These are phyloP conservation scores for Elegia similella DNA, from an alignment of 2,888 invertebrate species.

Conservation along the genomic window DNA sequence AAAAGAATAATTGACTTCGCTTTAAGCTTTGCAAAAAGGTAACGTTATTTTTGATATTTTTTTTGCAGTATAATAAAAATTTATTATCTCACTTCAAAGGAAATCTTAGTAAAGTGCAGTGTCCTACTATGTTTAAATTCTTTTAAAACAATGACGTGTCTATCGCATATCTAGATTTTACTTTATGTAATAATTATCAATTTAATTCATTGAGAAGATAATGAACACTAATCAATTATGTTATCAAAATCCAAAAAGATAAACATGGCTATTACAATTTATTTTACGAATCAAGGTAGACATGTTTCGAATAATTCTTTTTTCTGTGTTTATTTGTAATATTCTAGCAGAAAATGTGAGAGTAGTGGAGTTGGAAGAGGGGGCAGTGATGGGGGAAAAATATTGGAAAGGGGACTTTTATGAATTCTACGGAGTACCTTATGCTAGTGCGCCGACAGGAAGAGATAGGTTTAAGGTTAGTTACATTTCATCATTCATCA, in stretches of 20 bases:
- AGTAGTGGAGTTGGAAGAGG: conserved; percentile 52
- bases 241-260: conserved; percentile 21
- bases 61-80: too few relatives aligned
- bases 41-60: too few relatives aligned
- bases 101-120: too few relatives aligned
- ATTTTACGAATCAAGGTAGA: conserved; percentile 25
- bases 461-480: conserved; percentile 61
- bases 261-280: conserved; percentile 24
- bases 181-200: not conserved
- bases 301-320: conserved; percentile 46
- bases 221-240: conserved; percentile 8
- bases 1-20: too few relatives aligned
- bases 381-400: conserved; percentile 54
- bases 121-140: not conserved
- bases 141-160: conserved; percentile 7
- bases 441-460: conserved; percentile 60
- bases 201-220: not conserved
- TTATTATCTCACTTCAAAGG: too few relatives aligned
- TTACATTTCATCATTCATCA: not conserved
- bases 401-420: conserved; percentile 70
- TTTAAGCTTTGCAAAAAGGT: too few relatives aligned
- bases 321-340: conserved; percentile 36
- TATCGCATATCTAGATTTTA: not conserved
- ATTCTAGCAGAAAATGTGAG: conserved; percentile 38
- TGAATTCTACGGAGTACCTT: conserved; percentile 67